Base-by-base conservation (phyloP, 2,113 vertebrate species). In the Caloenas nicobarica region DNA sequence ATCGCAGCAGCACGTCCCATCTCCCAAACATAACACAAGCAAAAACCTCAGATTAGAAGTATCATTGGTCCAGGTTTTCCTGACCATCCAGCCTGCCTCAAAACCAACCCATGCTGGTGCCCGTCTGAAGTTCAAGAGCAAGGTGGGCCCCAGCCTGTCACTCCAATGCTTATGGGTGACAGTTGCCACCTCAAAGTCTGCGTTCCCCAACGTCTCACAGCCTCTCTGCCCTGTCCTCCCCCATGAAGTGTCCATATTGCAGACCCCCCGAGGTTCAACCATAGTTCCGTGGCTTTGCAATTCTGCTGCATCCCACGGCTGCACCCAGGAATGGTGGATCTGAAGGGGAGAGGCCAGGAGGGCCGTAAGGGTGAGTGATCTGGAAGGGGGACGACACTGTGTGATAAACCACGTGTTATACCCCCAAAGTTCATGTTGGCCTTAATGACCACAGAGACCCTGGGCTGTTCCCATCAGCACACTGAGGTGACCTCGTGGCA, bases 371-470 rank as follows among this genome's bases (percentile, higher is more conserved):
- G 31, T 23, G 38, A 24, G 12, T 33, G 62, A 21, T 21, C 11
- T 25, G 36, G 22, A 58, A 58, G 6, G 7, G 13, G 24, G 24
- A 82, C 53, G 57, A 66, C 56, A 9, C 42, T 4, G 8, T 44
- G 64, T 50, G 54, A 60, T 15, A 48, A 89, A 73, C 3, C 21
- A 10, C 4, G 1, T 9, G 0, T 16, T 21, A 40, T 26, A 50
- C 3, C 11, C 33, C 40, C 34, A 24, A 60, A 33, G 17, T 16
- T 89, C 38, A 18, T 2, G 2, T 0, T 1, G 53, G n/a, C 22
- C 34, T 57, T 73, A 46, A 28, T 11, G 25, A 28, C 22, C 36
- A 16, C 53, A 76, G 42, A 86, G 60, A 13, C 42, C 46, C 44
- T 16, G 42, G 62, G 5, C 10, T 36, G 50, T 29, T 78, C 50